Conservation (phyloP, 2,888 invertebrate genomes). For the Metalampra italica region DNA sequence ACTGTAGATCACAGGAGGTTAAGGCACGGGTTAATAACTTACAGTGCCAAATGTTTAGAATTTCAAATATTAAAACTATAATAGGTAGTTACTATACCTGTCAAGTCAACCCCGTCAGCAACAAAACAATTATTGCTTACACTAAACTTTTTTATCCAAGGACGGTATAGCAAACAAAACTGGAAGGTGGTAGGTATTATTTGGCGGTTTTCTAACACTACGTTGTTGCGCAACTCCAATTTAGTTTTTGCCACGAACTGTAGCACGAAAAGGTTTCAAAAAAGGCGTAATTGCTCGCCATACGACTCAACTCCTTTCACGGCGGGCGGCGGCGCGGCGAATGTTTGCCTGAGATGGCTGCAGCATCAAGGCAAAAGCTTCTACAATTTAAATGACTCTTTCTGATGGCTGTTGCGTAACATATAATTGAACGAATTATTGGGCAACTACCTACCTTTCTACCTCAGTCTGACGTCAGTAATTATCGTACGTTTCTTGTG, state of each 20-base stretch:
- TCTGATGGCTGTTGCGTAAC: conserved; percentile 10
- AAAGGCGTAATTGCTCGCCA: conserved; percentile 3
- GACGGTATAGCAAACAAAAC: no score
- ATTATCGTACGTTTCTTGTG: neutral
- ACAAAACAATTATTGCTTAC: no score
- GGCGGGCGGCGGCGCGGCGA: neutral
- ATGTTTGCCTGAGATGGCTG: neutral
- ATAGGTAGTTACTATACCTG: no score
- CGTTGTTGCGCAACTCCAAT: conserved; percentile 16
- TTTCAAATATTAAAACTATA: no score
- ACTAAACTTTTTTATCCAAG: no score
- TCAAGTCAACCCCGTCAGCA: no score
- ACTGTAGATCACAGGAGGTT: no score
- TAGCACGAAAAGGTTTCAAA: conserved; percentile 6
- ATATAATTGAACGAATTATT: conserved; percentile 7
- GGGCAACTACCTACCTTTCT: neutral
- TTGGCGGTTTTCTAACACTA: conserved; percentile 2
- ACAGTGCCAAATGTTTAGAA: no score
- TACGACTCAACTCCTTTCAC: conserved; percentile 9
- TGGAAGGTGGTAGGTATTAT: neutral
- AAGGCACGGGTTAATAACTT: no score
- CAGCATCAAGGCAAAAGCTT: neutral
- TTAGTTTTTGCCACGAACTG: conserved; percentile 15
- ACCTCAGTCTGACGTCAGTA: neutral
- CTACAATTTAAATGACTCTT: conserved; percentile 5